Conservation (phyloP, 2,113 vertebrate genomes). For the Sinocyclocheilus anshuiensis region DNA sequence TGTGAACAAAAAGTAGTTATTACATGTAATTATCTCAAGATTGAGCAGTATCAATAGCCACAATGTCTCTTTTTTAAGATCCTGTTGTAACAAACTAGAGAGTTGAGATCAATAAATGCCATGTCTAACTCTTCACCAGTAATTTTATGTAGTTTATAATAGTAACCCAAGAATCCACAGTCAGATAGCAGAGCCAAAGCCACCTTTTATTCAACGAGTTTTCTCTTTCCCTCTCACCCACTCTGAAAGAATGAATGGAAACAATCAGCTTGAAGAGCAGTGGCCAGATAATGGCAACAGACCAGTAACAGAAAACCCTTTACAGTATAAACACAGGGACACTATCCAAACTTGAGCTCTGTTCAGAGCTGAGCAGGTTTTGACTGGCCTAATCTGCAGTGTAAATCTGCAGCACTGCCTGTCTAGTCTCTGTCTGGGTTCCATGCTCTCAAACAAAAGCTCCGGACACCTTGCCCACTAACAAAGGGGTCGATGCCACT, state of each 20-base stretch:
- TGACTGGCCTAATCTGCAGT: constrained; percentile 77
- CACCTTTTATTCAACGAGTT: constrained; percentile 5
- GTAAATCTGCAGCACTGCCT: constrained; percentile 75
- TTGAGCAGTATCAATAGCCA: too few species aligned
- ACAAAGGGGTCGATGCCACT: constrained; percentile 63
- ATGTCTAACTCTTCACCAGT: not conserved
- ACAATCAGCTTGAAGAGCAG: constrained; percentile 51
- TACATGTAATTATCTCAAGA: too few species aligned
- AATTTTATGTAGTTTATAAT: not conserved
- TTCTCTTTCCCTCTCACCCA: not conserved
- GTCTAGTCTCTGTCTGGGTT: constrained; percentile 79
- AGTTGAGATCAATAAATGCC: too few species aligned
- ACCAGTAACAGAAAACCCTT: constrained; percentile 72
- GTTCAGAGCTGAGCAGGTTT: constrained; percentile 72
- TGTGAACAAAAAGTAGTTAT: too few species aligned
- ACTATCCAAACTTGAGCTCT: constrained; percentile 69
- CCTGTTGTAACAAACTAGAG: not conserved
- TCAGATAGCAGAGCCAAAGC: not conserved
- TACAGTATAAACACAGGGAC: constrained; percentile 71
- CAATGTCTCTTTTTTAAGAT: not conserved
- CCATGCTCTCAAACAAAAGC: constrained; percentile 75
- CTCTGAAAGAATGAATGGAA: constrained; percentile 51
- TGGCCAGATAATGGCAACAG: constrained; percentile 53
- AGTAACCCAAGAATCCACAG: not conserved
- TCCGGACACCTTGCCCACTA: constrained; percentile 75